A percentile compares a stretch with the other conserved stretches of the same genome.
phyloP scores from a whole-genome alignment of 2,888 invertebrate species.

The Taphrorychus bicolor region DNA sequence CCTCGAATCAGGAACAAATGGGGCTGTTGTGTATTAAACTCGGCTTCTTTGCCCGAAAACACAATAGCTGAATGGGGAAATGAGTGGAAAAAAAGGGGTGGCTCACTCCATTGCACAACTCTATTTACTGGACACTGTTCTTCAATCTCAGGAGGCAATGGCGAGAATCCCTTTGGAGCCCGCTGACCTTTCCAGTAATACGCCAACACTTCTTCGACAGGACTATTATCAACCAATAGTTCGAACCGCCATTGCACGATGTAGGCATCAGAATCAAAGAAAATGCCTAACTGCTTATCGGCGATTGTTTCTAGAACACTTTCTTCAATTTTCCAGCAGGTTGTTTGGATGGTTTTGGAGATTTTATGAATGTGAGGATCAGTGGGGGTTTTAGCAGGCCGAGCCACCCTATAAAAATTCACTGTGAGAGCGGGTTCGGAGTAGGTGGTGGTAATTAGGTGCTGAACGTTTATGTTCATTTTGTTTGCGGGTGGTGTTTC shows the following conservation, averaged over 20 bases:
- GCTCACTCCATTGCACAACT: slow-evolving; percentile 49
- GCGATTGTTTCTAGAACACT: slow-evolving; percentile 27
- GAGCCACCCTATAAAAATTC: slow-evolving; percentile 35
- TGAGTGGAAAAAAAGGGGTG: slow-evolving; percentile 46
- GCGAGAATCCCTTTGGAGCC: slow-evolving; percentile 46
- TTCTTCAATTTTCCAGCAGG: slow-evolving; percentile 45
- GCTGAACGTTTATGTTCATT: slow-evolving; percentile 34
- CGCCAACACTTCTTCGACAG: slow-evolving; percentile 38
- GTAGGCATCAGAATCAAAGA: slow-evolving; percentile 45
- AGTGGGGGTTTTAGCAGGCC: slow-evolving; percentile 15
- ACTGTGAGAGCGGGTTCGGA: slow-evolving; percentile 40
- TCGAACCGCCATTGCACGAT: slow-evolving; percentile 45
- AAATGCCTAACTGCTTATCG: slow-evolving; percentile 28
- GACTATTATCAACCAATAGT: slow-evolving; percentile 28
- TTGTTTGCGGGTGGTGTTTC: too few species aligned
- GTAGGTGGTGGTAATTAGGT: slow-evolving; percentile 23
- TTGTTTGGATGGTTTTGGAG: slow-evolving; percentile 23
- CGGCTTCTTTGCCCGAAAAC: slow-evolving; percentile 36
- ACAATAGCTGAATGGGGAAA: slow-evolving; percentile 43
- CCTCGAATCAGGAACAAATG: slow-evolving; percentile 47
- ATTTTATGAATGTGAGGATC: too few species aligned
- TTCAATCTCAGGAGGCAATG: slow-evolving; percentile 46
- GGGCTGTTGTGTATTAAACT: slow-evolving; percentile 33
- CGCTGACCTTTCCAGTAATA: slow-evolving; percentile 49
- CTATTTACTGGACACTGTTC: slow-evolving; percentile 46